phyloP scores from a whole-genome alignment of 2,888 invertebrate species.

The Beris morrisii region DNA sequence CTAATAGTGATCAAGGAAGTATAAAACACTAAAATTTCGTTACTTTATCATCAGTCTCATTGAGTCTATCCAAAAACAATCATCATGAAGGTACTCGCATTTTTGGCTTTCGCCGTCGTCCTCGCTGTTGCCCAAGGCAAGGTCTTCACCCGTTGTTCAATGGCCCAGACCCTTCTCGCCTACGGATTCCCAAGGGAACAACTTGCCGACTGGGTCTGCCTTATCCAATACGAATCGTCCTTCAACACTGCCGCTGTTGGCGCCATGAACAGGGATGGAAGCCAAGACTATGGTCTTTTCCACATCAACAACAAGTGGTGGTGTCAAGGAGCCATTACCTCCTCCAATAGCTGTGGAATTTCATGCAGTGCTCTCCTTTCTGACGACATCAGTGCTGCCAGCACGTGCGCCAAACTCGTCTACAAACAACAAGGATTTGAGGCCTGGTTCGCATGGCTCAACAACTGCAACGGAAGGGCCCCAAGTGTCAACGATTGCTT shows the following conservation, averaged over 20 bases:
- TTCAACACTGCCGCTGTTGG: conserved; percentile 28
- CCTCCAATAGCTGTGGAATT: conserved; percentile 13
- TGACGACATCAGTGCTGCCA: conserved; percentile 16
- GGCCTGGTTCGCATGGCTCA: conserved; percentile 29
- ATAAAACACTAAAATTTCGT: no score
- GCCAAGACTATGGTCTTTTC: conserved; percentile 27
- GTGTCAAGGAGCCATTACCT: conserved; percentile 27
- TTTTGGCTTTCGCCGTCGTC: conserved; percentile 14
- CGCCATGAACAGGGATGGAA: conserved; percentile 19
- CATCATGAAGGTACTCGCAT: conserved; percentile 3
- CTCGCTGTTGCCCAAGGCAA: conserved; percentile 9
- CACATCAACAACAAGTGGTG: conserved; percentile 44
- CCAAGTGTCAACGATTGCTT: conserved; percentile 23
- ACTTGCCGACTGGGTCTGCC: conserved; percentile 19
- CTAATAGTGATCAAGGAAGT: no score
- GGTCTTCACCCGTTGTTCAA: conserved; percentile 10
- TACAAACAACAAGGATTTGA: conserved; percentile 24
- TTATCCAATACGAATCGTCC: conserved; percentile 26
- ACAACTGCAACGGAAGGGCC: conserved; percentile 13
- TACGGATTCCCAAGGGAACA: conserved; percentile 17
- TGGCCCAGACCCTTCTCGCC: conserved; percentile 16
- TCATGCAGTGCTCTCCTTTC: conserved; percentile 11
- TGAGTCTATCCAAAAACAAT: conserved; percentile 8
- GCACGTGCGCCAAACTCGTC: conserved; percentile 21
- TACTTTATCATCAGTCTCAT: conserved; percentile 1